A percentile compares a stretch with the other conserved stretches of the same genome.
These are phyloP conservation scores for Ahaetulla prasina DNA, from an alignment of 2,113 vertebrate species.

Conservation along the genomic window DNA sequence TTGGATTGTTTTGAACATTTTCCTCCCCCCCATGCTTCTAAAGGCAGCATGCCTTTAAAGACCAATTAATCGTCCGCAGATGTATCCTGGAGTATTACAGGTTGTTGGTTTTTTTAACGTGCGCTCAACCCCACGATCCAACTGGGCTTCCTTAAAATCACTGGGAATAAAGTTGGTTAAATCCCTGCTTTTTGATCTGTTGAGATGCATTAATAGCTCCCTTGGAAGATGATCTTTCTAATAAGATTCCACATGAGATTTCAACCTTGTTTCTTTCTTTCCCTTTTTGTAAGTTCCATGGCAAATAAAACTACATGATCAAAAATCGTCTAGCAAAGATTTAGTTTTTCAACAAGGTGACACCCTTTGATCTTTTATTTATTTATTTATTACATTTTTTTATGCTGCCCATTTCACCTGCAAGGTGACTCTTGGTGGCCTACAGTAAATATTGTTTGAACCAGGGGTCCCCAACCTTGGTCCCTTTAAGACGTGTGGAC, in stretches of 20 bases:
- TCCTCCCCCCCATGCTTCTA: not conserved
- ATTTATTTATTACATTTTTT: not conserved
- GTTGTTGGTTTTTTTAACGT: rapidly evolving
- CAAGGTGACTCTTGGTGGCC: not conserved
- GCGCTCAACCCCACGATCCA: not conserved
- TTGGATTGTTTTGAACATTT: not conserved
- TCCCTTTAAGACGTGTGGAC: no score
- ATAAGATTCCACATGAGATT: not conserved
- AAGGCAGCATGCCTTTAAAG: not conserved
- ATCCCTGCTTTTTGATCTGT: not conserved
- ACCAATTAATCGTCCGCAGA: not conserved
- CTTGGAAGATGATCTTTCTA: not conserved
- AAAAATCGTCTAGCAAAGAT: not conserved
- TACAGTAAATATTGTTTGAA: not conserved
- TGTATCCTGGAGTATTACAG: not conserved
- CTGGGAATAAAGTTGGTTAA: not conserved
- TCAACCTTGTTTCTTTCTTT: not conserved
- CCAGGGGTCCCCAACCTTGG: no score
- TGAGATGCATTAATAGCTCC: not conserved
- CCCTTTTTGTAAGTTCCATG: not conserved
- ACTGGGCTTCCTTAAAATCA: no score
- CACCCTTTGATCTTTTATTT: not conserved
- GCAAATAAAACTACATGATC: not conserved
- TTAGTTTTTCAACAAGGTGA: not conserved
- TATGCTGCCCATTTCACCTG: not conserved